Conservation (phyloP, 1,140 invertebrate species). For the Papilio machaon region DNA sequence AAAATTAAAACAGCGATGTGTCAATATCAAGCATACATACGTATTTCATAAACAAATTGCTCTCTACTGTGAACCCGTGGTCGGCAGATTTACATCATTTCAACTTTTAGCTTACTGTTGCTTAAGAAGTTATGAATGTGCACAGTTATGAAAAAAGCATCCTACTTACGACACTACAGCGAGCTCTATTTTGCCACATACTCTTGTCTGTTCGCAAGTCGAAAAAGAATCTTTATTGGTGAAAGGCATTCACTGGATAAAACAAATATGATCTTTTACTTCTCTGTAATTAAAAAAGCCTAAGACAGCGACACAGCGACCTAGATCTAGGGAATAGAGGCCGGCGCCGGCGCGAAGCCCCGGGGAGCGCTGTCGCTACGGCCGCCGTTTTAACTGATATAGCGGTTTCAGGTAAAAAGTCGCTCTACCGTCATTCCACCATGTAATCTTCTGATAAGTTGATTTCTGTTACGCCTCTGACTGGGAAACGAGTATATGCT, state of each 20-base stretch:
- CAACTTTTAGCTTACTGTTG: not conserved
- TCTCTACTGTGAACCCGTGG: no score
- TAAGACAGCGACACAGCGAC: not conserved
- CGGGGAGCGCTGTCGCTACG: no score
- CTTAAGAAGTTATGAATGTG: not conserved
- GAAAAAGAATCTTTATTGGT: not conserved
- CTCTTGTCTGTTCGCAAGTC: not conserved
- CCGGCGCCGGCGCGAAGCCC: not conserved
- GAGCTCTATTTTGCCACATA: no score
- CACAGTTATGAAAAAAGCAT: not conserved
- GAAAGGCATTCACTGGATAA: not conserved
- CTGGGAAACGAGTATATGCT: no score
- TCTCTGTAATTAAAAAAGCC: not conserved
- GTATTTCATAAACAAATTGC: no score
- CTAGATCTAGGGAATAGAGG: not conserved
- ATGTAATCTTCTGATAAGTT: no score
- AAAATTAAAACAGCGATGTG: not conserved
- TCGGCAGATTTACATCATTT: no score
- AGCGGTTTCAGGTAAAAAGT: no score
- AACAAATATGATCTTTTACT: not conserved
- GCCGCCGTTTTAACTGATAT: no score
- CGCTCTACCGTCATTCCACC: no score
- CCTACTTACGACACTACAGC: not conserved
- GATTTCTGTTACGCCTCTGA: no score
- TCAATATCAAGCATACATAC: not conserved